These are phyloP conservation scores for Agapornis roseicollis DNA, from an alignment of 2,113 vertebrate genomes.

Conservation along the genomic window DNA sequence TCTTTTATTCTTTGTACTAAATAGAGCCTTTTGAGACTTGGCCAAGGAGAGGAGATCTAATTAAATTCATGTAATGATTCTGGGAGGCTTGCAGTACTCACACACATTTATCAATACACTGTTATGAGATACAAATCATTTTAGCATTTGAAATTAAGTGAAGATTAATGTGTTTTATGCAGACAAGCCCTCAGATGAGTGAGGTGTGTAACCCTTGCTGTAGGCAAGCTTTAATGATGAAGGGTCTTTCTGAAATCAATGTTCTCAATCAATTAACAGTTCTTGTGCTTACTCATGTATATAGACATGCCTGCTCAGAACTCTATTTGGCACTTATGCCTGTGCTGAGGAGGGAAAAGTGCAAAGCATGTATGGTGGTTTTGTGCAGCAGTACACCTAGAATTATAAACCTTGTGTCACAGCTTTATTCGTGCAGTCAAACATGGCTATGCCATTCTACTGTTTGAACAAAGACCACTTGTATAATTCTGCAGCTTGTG, in stretches of 20 bases:
- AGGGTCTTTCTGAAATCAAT: not conserved
- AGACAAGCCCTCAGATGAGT: not conserved
- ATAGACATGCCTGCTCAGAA: not conserved
- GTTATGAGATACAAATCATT: not conserved
- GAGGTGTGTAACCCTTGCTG: not conserved
- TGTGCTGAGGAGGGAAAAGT: not conserved
- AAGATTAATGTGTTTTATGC: not conserved
- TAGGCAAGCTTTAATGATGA: not conserved
- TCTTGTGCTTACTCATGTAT: not conserved
- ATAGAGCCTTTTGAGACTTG: not conserved
- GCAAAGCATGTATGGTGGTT: not conserved
- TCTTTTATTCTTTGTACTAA: slow-evolving; percentile 4
- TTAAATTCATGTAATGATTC: slow-evolving; percentile 24
- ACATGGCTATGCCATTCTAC: not conserved
- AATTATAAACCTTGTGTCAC: not conserved
- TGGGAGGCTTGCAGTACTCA: not conserved
- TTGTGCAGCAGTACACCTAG: not conserved
- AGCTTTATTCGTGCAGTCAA: not conserved
- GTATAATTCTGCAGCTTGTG: not conserved
- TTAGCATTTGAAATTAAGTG: not conserved
- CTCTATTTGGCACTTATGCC: not conserved
- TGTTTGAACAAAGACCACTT: not conserved
- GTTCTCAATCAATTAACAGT: not conserved
- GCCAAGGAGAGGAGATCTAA: not conserved
- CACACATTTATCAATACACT: not conserved